phyloP scores from a whole-genome alignment of 92 coral and sea anemone genomes.

The Desmophyllum pertusum region DNA sequence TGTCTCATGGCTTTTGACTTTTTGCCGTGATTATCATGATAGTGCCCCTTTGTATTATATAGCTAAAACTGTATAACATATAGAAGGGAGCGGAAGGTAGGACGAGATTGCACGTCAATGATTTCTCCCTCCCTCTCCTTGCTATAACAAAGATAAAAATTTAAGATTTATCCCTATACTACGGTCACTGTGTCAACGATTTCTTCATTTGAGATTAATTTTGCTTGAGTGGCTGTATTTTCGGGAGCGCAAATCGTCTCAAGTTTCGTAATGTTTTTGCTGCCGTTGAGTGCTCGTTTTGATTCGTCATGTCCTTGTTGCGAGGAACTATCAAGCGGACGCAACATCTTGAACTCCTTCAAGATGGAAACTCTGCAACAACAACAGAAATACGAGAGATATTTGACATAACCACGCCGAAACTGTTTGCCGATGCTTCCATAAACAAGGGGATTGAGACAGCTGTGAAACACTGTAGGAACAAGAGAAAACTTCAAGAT shows the following conservation, averaged over 20 bases:
- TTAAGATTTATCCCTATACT: background rate
- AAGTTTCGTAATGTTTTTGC: background rate
- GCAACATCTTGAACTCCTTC: slow-evolving; percentile 11
- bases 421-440: slow-evolving; percentile 82
- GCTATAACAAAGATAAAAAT: background rate
- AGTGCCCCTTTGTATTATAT: too few species aligned
- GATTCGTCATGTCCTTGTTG: slow-evolving; percentile 25
- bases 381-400: slow-evolving; percentile 73
- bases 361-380: slow-evolving; percentile 56
- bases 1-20: too few species aligned
- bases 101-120: background rate
- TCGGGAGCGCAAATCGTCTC: background rate
- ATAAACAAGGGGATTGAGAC: slow-evolving; percentile 87
- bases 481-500: slow-evolving; percentile 71
- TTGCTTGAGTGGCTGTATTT: background rate
- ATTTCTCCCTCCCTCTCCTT: background rate
- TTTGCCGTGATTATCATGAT: too few species aligned
- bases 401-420: slow-evolving; percentile 82
- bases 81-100: too few species aligned
- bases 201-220: background rate
- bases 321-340: slow-evolving; percentile 13
- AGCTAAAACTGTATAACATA: too few species aligned
- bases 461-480: slow-evolving; percentile 87
- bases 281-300: slow-evolving; percentile 14
- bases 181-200: slow-evolving; percentile 6